phyloP scores from a whole-genome alignment of 2,113 vertebrate genomes.

The Periophthalmodon schlosseri region DNA sequence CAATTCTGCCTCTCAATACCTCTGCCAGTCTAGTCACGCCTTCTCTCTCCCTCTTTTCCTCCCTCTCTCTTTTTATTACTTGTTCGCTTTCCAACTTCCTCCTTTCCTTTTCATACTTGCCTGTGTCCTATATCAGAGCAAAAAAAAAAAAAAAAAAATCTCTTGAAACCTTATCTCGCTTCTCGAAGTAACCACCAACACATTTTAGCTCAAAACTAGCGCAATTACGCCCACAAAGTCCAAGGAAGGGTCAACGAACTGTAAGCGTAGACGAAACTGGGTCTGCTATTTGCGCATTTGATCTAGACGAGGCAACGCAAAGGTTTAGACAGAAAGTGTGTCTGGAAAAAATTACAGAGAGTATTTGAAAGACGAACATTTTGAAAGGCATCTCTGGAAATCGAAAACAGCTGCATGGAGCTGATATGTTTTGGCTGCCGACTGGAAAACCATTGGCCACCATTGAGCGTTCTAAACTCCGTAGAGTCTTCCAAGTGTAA shows the following conservation, averaged over 20 bases:
- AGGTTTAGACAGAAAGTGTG: constrained; percentile 3
- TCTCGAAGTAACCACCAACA: constrained; percentile 2
- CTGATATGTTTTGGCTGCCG: constrained; percentile 7
- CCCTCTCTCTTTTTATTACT: constrained; percentile 5
- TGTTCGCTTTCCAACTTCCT: constrained; percentile 3
- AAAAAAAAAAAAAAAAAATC: background rate
- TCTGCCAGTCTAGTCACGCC: background rate
- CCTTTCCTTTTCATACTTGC: background rate
- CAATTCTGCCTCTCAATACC: constrained; percentile 10
- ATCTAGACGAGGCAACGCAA: constrained; percentile 4
- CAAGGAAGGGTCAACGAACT: constrained; percentile 18
- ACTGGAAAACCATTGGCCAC: background rate
- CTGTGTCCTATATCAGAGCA: constrained; percentile 9
- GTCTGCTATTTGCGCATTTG: background rate
- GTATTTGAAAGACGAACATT: constrained; percentile 6
- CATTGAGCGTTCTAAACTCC: background rate
- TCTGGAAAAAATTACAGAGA: background rate
- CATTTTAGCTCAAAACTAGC: constrained; percentile 8
- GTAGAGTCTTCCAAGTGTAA: background rate
- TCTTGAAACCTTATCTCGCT: background rate
- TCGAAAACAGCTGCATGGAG: constrained; percentile 25
- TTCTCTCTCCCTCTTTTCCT: background rate
- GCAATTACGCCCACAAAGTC: background rate
- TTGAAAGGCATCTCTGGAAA: constrained; percentile 13
- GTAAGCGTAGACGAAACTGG: background rate